phyloP scores from a whole-genome alignment of 2,797 vertebrate genomes.

The Sebastes nivosus region DNA sequence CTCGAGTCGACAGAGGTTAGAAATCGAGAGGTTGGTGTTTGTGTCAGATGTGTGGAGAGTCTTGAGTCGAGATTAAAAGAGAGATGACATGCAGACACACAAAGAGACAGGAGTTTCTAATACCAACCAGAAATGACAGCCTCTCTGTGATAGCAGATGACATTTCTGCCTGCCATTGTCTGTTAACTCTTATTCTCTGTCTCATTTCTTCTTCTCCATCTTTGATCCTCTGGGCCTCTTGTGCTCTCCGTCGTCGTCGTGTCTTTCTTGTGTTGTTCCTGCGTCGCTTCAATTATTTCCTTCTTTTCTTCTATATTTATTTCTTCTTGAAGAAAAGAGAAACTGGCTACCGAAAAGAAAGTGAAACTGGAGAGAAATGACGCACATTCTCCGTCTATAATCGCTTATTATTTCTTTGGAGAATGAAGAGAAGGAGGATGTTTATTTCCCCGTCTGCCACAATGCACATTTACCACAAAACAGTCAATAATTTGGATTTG shows the following conservation, averaged over 20 bases:
- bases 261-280: background rate
- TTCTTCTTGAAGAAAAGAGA: background rate
- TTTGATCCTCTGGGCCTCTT: background rate
- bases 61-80: background rate
- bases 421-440: background rate
- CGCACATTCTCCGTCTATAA: background rate
- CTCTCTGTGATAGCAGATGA: background rate
- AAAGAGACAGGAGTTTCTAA: slow-evolving; percentile 4
- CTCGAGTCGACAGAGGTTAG: background rate
- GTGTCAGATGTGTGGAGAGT: background rate
- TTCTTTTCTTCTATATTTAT: background rate
- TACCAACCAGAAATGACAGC: background rate
- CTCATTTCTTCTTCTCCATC: background rate
- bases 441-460: background rate
- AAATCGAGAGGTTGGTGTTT: background rate
- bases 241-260: background rate
- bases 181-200: background rate
- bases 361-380: background rate
- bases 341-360: background rate
- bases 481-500: slow-evolving; percentile 29
- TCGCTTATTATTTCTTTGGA: background rate
- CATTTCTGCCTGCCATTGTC: background rate
- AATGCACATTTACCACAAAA: slow-evolving; percentile 6
- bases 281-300: background rate
- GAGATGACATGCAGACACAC: background rate